Base-by-base conservation (phyloP, 1,140 invertebrate genomes). In the Coelopa frigida region DNA sequence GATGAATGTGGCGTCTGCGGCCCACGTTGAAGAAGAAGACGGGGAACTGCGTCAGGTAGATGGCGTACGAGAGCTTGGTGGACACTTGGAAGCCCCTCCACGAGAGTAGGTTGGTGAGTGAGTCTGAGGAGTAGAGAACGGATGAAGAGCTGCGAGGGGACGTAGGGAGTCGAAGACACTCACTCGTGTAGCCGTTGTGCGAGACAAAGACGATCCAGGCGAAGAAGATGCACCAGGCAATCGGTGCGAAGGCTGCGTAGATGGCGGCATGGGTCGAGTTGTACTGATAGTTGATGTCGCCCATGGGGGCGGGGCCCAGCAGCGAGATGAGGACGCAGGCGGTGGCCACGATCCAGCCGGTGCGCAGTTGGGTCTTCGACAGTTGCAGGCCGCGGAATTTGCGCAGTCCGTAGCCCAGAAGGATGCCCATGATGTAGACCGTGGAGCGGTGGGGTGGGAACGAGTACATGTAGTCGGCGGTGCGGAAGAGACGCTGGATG, bases 361-460 rank as follows among this genome's bases (percentile, higher is more conserved):
- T 44, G n/a, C 70, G 72, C 20, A 81, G 24, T 49, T 75, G 67
- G 26, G 55, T 56, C 72, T 58, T 55, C 0, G 51, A 70, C 23
- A 78, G 51, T 37, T 48, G 48, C 12, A 64, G 44, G 36, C 68
- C 54, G 26, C 66, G 68, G 22, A 48, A 72, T 49, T 73, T 71
- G 48, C 75, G 73, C 24, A 85, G 59, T 15, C 75, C 58, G 52
- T 80, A 82, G 17, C 80, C 82, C 24, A 81, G 50, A 23, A 77
- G 74, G 44, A 85, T 77, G 31, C 83, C 83, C 70, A 85, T 79
- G 32, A 82, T 78, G 53, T 85, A 85, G 14, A 84, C 80, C 2
- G 83, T 84, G 3, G 80, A 69, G 56, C 83, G 70, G 53, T 85
- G 79, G 0, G 77, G 73, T 18, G 83, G 82, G 43, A 85, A 67